Evolutionary conservation across 1,140 invertebrate species (phyloP).

Genomic region (Caenorhabditis elegans): WBcel235 BX284606.5:9588501-9589000

Average conservation of each 20-base stretch:
- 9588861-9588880: no score
- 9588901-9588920: no score
- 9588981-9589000: no score
- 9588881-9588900: no score
- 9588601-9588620: conserved; percentile 62
- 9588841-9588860: neutral
- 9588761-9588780: neutral
- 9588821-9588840: neutral
- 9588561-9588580: conserved; percentile 63
- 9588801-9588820: neutral
- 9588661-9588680: conserved; percentile 67
- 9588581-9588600: conserved; percentile 59
- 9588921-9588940: no score
- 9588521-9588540: neutral
- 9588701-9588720: conserved; percentile 62
- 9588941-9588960: no score
- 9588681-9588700: conserved; percentile 58
- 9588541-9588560: conserved; percentile 10
- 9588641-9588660: conserved; percentile 70
- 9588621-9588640: conserved; percentile 67
- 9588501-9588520: conserved; percentile 67
- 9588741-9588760: conserved; percentile 54
- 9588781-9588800: neutral
- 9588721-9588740: conserved; percentile 59
- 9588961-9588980: no score